Evolutionary conservation across 2,888 invertebrate genomes (phyloP), one percentile per base, ranked within the genome.

Genomic region (Torymus texanus): DNA sequence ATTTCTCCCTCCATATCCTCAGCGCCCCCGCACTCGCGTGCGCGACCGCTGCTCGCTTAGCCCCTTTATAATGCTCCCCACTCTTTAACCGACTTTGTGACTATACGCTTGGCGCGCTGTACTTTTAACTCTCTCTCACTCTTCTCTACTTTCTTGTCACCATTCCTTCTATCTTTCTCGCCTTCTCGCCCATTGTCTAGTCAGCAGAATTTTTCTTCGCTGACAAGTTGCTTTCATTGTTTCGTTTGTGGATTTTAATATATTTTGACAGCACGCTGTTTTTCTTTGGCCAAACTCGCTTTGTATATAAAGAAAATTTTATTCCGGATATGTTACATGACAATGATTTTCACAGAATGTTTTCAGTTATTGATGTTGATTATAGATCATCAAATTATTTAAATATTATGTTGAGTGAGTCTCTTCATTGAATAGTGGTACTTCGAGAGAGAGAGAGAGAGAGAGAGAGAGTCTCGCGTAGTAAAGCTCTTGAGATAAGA

Each of bases 1-100:
- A 78, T 78, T 78, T 66, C 68, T 67, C 73, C 61, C 67, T 50
- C 29, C 41, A 41, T 41, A 41, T 41, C 24, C 55, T n/a, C 58
- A 21, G 21, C 21, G 21, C 2, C 21, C 21, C 21, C 21, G 4
- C n/a, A 50, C 53, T 51, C 56, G 18, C 50, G 12, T 13, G 12
- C 21, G 16, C 59, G 16, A 51, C 58, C 55, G 56, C 55, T 63
- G 67, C 70, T 56, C 65, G 65, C 72, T 77, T 66, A 59, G 63
- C 58, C 75, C 51, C 72, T 78, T 62, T 66, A 66, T 72, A 61
- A 11, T 65, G 62, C 62, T 13, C 12, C 51, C 24, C 59, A 29
- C 73, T 73, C 67, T 73, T 78, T 72, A 67, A 67, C 73, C 61
- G 55, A 67, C 67, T 73, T 67, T 71, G 62, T 70, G 63, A 71